These are phyloP conservation scores for Stichopus horrens DNA, from an alignment of 53 echinoderm and acorn worm species.

Conservation along the genomic window DNA sequence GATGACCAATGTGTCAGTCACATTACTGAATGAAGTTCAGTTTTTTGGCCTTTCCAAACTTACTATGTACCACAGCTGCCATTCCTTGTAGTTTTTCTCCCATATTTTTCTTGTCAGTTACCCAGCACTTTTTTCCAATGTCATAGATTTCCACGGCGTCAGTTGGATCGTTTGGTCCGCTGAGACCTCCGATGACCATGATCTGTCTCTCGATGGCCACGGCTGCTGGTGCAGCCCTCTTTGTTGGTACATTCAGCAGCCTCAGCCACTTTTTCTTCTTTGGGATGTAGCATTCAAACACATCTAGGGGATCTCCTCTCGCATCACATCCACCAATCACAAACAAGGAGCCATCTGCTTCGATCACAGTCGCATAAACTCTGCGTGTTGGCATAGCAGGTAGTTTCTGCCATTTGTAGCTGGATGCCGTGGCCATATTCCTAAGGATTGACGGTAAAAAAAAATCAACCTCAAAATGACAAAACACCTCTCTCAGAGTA, in stretches of 20 bases:
- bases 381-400: constrained; percentile 79
- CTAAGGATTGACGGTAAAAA: background rate
- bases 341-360: constrained; percentile 72
- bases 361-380: constrained; percentile 74
- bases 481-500: background rate
- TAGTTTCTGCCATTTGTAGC: constrained; percentile 78
- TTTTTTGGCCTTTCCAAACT: constrained; percentile 30
- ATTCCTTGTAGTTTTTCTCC: constrained; percentile 83
- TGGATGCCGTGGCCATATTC: constrained; percentile 34
- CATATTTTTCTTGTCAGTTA: constrained; percentile 69
- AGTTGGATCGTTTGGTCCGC: constrained; percentile 64
- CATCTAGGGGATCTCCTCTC: constrained; percentile 82
- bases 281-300: constrained; percentile 85
- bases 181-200: constrained; percentile 85
- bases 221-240: constrained; percentile 75
- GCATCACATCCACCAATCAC: constrained; percentile 86
- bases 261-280: constrained; percentile 93
- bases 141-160: constrained; percentile 90
- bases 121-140: constrained; percentile 74
- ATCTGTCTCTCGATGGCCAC: constrained; percentile 66
- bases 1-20: no score
- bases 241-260: constrained; percentile 74
- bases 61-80: constrained; percentile 80
- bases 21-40: no score
- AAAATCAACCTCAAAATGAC: background rate